These are phyloP conservation scores for Paramisgurnus dabryanus DNA, from an alignment of 2,113 vertebrate species.

Conservation along the genomic window DNA sequence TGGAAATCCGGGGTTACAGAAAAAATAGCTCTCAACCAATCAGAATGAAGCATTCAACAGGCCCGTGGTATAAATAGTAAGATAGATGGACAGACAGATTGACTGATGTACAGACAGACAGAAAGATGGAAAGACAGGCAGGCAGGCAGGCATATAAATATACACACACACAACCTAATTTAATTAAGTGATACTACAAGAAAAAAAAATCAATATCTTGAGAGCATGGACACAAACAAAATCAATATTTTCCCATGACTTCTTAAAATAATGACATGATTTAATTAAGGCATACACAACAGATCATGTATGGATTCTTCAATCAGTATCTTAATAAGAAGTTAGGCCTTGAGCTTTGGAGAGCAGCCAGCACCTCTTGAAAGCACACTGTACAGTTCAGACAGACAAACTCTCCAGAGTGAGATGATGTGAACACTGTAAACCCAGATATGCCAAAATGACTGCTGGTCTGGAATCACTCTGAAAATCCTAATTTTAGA, in stretches of 20 bases:
- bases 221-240: conserved; percentile 15
- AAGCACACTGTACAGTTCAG: background rate
- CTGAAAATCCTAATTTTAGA: conserved; percentile 14
- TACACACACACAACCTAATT: conserved; percentile 38
- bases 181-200: conserved; percentile 29
- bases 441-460: background rate
- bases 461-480: background rate
- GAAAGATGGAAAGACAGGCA: no score
- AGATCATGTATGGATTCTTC: conserved; percentile 26
- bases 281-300: conserved; percentile 52
- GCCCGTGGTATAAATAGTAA: no score
- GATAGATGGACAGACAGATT: no score
- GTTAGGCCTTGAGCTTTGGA: background rate
- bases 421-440: background rate
- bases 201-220: conserved; percentile 36
- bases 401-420: background rate
- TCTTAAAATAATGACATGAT: conserved; percentile 43
- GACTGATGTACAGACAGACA: no score
- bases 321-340: conserved; percentile 20
- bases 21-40: no score
- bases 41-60: no score
- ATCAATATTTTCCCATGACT: conserved; percentile 47
- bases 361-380: conserved; percentile 3
- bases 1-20: no score
- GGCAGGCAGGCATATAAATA: background rate